Conservation (phyloP, 2,113 vertebrate species). For the Piprites chloris region DNA sequence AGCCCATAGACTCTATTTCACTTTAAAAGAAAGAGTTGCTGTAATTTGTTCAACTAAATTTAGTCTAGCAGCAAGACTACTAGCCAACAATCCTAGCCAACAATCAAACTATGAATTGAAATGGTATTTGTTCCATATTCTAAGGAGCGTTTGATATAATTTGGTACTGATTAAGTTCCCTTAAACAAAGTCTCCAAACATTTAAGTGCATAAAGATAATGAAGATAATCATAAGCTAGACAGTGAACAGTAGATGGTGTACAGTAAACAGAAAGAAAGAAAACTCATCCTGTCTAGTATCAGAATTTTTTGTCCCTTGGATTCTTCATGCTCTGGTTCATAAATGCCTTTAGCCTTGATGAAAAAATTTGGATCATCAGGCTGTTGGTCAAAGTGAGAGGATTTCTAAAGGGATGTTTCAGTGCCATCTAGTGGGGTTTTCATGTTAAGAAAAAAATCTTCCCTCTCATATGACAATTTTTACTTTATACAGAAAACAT, state of each 20-base stretch:
- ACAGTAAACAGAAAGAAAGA: not conserved
- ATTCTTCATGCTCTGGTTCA: not conserved
- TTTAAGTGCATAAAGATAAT: not conserved
- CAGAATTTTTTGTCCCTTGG: not conserved
- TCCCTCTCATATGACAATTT: not conserved
- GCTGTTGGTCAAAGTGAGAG: not conserved
- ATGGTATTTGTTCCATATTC: not conserved
- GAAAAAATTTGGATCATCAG: not conserved
- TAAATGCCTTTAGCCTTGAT: not conserved
- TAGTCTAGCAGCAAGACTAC: not conserved
- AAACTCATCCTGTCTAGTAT: not conserved
- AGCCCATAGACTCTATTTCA: not conserved
- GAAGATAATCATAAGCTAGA: not conserved
- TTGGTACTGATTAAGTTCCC: not conserved
- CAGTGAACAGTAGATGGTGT: not conserved
- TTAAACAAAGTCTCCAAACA: not conserved
- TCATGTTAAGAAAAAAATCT: not conserved
- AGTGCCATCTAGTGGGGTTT: constrained; percentile 52
- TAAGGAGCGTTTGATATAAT: not conserved
- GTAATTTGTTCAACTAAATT: not conserved
- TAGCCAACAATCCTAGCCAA: not conserved
- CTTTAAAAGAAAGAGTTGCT: not conserved
- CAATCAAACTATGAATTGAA: not conserved
- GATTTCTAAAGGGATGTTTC: not conserved
- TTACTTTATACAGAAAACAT: not conserved